Base-by-base conservation (phyloP, 2,797 vertebrate species). In the Anabacerthia variegaticeps region DNA sequence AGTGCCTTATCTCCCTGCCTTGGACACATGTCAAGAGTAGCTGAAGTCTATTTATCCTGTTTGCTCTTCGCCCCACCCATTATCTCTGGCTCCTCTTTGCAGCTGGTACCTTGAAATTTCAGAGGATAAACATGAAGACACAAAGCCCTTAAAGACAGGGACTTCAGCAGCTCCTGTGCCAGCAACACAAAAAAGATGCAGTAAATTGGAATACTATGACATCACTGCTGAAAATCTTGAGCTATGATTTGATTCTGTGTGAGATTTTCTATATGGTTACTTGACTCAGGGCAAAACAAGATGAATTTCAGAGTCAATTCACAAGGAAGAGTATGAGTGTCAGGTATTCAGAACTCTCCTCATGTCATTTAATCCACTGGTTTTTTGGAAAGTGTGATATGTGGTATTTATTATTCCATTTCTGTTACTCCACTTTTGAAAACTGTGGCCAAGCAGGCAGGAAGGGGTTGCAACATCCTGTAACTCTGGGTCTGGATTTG, bases 1-100 rank as follows among this genome's bases (percentile, higher is more conserved):
- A 54, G 20, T 36, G 54, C 74, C 12, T 78, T 94, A 41, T 75
- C 54, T 81, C 61, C 10, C 23, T 85, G 66, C 23, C 46, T 84
- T 84, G 58, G 41, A 69, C 28, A 48, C 13, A 22, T 9, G 46
- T 2, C 24, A 71, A 75, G 77, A 66, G 66, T 55, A 75, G 49
- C 19, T 84, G 93, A 94, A 95, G 74, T 95, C 43, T 36, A 15
- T 51, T 81, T 94, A 93, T 67, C 51, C n/a, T 81, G 4, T 67
- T 84, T 83, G 59, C 34, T 88, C 36, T 63, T 76, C 71, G 72
- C 61, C 20, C 30, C 56, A 72, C 62, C 72, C 73, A 22, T 28
- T 56, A 80, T 10, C 37, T 83, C 54, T 92, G 78, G 55, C 52
- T 88, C 46, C 2, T 2, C 15, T 84, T 93, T 84, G 16, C 46